Evolutionary conservation across 2,888 invertebrate species (phyloP).

Genomic region (Andrena praecox): DNA sequence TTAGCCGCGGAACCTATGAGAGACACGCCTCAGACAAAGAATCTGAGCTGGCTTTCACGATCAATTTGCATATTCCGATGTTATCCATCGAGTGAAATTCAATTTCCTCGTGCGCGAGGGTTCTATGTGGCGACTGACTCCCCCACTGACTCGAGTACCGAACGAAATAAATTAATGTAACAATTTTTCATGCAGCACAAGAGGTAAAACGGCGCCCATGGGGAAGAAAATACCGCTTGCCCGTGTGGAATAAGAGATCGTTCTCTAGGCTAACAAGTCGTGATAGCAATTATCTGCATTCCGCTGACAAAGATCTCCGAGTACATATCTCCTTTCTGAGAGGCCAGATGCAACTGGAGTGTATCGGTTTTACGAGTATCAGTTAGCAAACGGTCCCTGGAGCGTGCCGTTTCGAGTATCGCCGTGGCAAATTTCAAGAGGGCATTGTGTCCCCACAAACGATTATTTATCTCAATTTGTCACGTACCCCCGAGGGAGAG

Average conservation of each 20-base stretch:
- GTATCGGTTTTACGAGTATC: conserved; percentile 59
- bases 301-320: conserved; percentile 34
- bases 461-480: conserved; percentile 84
- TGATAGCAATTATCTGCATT: background rate
- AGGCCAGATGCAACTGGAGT: conserved; percentile 62
- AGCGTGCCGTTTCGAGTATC: conserved; percentile 76
- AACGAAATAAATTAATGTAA: no score
- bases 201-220: no score
- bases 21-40: conserved; percentile 46
- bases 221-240: no score
- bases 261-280: background rate
- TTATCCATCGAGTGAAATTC: conserved; percentile 49
- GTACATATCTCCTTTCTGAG: conserved; percentile 1
- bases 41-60: conserved; percentile 36
- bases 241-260: background rate
- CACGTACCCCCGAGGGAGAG: conserved; percentile 63
- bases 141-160: no score
- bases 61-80: conserved; percentile 71
- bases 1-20: conserved; percentile 67
- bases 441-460: conserved; percentile 76
- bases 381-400: conserved; percentile 47
- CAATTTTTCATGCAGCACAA: no score
- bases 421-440: conserved; percentile 79
- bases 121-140: no score
- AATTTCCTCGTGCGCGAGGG: background rate